Evolutionary conservation across 2,113 vertebrate species (phyloP).

Genomic region (Spea bombifrons): DNA sequence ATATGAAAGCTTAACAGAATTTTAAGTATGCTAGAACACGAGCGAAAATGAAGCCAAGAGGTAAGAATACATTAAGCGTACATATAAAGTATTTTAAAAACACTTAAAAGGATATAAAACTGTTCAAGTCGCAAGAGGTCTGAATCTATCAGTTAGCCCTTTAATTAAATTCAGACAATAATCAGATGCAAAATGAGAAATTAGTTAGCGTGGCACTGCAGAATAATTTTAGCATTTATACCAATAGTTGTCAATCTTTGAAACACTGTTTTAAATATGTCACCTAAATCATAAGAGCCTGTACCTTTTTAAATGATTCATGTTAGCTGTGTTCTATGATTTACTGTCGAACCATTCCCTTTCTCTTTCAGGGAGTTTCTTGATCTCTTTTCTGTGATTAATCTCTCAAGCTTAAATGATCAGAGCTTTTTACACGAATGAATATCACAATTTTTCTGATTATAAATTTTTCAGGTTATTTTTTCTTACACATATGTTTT

Average conservation of each 20-base stretch:
- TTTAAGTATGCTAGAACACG: not conserved
- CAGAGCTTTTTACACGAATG: constrained; percentile 57
- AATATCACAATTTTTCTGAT: constrained; percentile 55
- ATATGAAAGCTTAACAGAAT: constrained; percentile 5
- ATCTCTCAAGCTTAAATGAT: constrained; percentile 59
- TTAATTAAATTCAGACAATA: constrained; percentile 66
- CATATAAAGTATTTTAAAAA: constrained; percentile 49
- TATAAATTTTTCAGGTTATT: constrained; percentile 43
- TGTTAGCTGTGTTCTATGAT: constrained; percentile 56
- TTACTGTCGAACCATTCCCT: constrained; percentile 63
- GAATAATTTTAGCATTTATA: constrained; percentile 66
- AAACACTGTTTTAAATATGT: constrained; percentile 59
- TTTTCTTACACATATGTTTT: constrained; percentile 44
- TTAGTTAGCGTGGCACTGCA: constrained; percentile 52
- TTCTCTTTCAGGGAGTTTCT: constrained; percentile 57
- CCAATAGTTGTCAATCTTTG: constrained; percentile 58
- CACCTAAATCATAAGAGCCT: constrained; percentile 58
- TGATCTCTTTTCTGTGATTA: constrained; percentile 58
- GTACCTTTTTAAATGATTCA: constrained; percentile 59
- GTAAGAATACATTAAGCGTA: constrained; percentile 41
- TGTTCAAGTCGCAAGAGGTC: constrained; percentile 53
- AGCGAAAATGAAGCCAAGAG: not conserved
- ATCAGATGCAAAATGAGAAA: constrained; percentile 61
- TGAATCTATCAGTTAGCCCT: constrained; percentile 53
- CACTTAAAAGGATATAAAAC: constrained; percentile 48